Evolutionary conservation across 1,140 invertebrate genomes (phyloP).

Genomic region (Zaprionus inermis): DNA sequence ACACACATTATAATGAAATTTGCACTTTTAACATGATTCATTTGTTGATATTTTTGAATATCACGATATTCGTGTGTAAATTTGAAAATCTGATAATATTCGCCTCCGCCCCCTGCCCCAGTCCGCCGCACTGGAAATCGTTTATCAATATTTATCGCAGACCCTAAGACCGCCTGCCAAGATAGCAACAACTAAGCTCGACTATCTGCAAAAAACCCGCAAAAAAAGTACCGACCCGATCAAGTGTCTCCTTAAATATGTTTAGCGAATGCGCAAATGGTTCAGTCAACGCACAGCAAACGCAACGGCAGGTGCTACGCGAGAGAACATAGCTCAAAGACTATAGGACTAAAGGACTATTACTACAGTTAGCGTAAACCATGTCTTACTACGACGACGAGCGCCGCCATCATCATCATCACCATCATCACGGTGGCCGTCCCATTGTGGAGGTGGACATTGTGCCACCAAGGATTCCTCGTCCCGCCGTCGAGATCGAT

Average conservation of each 20-base stretch:
- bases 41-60: not conserved
- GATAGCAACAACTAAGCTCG: conserved; percentile 62
- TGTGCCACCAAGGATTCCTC: conserved; percentile 61
- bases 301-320: conserved; percentile 22
- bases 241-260: conserved; percentile 65
- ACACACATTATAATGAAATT: not conserved
- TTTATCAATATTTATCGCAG: conserved; percentile 73
- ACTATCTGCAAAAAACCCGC: conserved; percentile 16
- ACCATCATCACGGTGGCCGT: conserved; percentile 56
- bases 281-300: conserved; percentile 54
- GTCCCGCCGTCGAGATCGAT: conserved; percentile 66
- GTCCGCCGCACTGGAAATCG: conserved; percentile 32
- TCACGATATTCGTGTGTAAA: conserved; percentile 18
- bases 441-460: conserved; percentile 75
- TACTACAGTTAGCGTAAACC: conserved; percentile 6
- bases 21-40: conserved; percentile 25
- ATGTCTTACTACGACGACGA: conserved; percentile 74
- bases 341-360: conserved; percentile 6
- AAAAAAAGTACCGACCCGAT: conserved; percentile 45
- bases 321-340: not conserved
- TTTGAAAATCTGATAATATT: conserved; percentile 16
- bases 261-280: conserved; percentile 20
- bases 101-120: not conserved
- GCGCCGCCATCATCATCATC: conserved; percentile 63
- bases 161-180: conserved; percentile 68